These are phyloP conservation scores for Oscheius sp. DNA, from an alignment of 1,140 invertebrate species.

Conservation along the genomic window DNA sequence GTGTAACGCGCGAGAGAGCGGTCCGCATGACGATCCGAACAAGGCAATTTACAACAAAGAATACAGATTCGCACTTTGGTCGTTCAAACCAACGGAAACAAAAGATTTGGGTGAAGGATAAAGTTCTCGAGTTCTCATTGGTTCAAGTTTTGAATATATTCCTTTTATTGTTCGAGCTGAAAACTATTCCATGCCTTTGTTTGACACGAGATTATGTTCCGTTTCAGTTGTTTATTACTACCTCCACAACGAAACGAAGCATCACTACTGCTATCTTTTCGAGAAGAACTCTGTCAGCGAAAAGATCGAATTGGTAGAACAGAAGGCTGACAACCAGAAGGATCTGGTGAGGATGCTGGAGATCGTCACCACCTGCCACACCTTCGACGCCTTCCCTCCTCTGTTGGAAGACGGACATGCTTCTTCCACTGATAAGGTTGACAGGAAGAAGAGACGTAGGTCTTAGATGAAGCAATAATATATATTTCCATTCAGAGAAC, in stretches of 20 bases:
- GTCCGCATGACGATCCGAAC: no score
- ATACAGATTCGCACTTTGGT: no score
- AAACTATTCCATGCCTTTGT: no score
- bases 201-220: no score
- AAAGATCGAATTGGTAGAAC: slow-evolving; percentile 36
- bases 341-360: slow-evolving; percentile 45
- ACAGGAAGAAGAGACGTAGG: slow-evolving; percentile 43
- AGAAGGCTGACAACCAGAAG: slow-evolving; percentile 38
- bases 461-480: neutral
- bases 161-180: no score
- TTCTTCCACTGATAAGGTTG: slow-evolving; percentile 44
- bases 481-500: slow-evolving; percentile 16
- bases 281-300: slow-evolving; percentile 37
- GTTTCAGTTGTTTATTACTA: slow-evolving; percentile 47
- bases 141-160: no score
- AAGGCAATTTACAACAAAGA: no score
- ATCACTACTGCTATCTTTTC: slow-evolving; percentile 45
- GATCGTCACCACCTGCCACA: slow-evolving; percentile 40
- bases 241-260: slow-evolving; percentile 41
- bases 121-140: no score
- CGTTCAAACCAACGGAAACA: no score
- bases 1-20: no score
- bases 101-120: no score
- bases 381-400: slow-evolving; percentile 44
- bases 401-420: slow-evolving; percentile 41